Percentiles rank a stretch among this genome's conserved stretches.
phyloP scores from a whole-genome alignment of 2,113 vertebrate species.

The Pachycephala philippinensis region DNA sequence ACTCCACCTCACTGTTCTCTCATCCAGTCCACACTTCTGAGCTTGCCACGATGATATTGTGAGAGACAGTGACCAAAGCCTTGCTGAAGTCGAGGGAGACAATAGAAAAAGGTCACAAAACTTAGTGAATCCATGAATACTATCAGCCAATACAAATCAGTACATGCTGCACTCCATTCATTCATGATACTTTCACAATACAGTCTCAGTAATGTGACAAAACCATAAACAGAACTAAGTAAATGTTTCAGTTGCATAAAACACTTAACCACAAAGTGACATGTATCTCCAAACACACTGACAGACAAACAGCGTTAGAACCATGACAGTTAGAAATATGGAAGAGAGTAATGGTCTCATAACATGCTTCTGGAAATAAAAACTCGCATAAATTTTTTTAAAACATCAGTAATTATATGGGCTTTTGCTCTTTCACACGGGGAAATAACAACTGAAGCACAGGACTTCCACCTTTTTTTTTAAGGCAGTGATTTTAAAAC shows the following conservation, averaged over 20 bases:
- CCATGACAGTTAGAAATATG: neutral
- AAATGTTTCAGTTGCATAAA: neutral
- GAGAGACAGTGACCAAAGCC: neutral
- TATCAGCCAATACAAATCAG: neutral
- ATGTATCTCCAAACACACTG: neutral
- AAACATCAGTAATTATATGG: neutral
- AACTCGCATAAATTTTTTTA: neutral
- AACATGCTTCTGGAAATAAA: neutral
- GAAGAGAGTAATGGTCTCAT: neutral
- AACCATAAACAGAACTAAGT: neutral
- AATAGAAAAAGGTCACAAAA: neutral
- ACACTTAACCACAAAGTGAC: neutral
- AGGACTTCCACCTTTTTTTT: neutral
- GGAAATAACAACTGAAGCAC: neutral
- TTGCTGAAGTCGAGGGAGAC: neutral
- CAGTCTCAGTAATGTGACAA: neutral
- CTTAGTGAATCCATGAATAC: neutral
- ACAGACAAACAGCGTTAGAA: neutral
- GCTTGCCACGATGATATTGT: fast-evolving
- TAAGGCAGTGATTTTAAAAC: neutral
- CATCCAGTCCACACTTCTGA: neutral
- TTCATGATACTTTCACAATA: neutral
- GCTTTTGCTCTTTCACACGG: neutral
- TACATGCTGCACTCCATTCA: neutral
- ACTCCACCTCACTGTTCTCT: neutral